Conservation (phyloP, 2,113 vertebrate genomes). For the Hippocampus abdominalis region DNA sequence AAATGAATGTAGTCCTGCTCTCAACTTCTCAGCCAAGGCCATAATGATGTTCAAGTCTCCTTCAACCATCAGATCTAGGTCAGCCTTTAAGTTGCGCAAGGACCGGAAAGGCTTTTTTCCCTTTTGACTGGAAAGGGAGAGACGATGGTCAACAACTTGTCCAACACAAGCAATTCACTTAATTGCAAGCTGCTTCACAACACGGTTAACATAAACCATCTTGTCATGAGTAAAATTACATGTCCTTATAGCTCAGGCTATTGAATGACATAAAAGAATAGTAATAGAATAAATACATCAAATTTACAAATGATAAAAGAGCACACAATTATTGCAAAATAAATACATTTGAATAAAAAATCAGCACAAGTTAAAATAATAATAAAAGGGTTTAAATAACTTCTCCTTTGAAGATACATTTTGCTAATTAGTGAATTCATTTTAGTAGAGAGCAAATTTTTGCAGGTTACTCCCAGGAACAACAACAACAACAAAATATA, state of each 20-base stretch:
- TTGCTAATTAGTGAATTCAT: too few relatives aligned
- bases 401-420: too few relatives aligned
- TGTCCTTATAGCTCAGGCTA: conserved; percentile 39
- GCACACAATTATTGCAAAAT: too few relatives aligned
- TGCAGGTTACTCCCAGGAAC: too few relatives aligned
- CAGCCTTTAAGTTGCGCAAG: conserved; percentile 86
- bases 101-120: conserved; percentile 93
- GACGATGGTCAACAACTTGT: conserved; percentile 14
- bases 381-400: too few relatives aligned
- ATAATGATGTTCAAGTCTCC: conserved; percentile 95
- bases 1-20: conserved; percentile 90
- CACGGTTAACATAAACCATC: conserved; percentile 38
- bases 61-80: conserved; percentile 89
- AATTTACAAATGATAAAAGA: too few relatives aligned
- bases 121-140: conserved; percentile 78
- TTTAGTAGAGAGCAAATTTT: too few relatives aligned
- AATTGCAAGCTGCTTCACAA: conserved; percentile 42
- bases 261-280: neutral
- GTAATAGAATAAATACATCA: too few relatives aligned
- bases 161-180: conserved; percentile 18
- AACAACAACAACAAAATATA: too few relatives aligned
- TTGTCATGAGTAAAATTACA: conserved; percentile 48
- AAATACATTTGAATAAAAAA: too few relatives aligned
- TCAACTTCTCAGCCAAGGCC: conserved; percentile 95
- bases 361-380: too few relatives aligned